A percentile compares a stretch with the other conserved stretches of the same genome.
Conservation (phyloP, 2,113 vertebrate species). For the Rhipidura dahli region DNA sequence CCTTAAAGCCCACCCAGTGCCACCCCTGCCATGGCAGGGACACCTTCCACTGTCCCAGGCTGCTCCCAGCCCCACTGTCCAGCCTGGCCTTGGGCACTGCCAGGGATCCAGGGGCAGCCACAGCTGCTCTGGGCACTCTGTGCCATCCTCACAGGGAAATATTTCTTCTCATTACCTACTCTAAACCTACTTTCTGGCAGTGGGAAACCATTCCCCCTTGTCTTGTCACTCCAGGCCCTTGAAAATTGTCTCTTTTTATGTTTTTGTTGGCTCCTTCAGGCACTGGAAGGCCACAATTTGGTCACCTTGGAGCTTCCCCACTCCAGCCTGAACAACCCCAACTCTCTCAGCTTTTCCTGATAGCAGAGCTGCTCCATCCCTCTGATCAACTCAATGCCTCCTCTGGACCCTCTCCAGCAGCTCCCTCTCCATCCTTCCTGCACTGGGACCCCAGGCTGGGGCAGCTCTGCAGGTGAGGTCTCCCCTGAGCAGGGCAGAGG, state of each 20-base stretch:
- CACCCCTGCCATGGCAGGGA: not conserved
- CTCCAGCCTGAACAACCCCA: not conserved
- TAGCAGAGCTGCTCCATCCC: not conserved
- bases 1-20: accelerated
- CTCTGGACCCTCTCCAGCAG: not conserved
- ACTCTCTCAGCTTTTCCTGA: not conserved
- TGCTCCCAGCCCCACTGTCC: not conserved
- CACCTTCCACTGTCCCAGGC: accelerated
- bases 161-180: not conserved
- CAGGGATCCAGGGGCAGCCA: not conserved
- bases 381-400: accelerated
- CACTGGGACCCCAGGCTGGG: accelerated
- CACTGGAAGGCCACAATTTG: not conserved
- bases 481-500: not conserved
- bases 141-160: not conserved
- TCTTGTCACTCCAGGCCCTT: not conserved
- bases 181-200: too few species aligned
- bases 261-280: not conserved
- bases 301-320: not conserved
- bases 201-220: not conserved
- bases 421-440: not conserved
- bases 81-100: accelerated
- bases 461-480: not conserved
- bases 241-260: too few species aligned
- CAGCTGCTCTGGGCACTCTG: not conserved